Evolutionary conservation across 2,888 invertebrate genomes (phyloP).

Genomic region (Caradrina clavipalpis): DNA sequence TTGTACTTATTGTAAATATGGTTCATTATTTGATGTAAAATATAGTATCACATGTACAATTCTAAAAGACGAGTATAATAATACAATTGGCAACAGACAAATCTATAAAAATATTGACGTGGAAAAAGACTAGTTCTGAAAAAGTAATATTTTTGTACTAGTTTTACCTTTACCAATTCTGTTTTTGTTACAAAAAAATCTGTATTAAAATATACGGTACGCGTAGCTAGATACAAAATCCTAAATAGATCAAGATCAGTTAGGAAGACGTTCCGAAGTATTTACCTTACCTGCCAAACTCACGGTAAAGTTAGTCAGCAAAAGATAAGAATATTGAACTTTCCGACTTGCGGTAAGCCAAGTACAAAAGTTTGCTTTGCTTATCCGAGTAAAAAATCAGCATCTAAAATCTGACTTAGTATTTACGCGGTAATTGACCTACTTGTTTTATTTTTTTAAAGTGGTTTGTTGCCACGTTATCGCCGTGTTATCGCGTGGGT

Average conservation of each 20-base stretch:
- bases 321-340: slow-evolving; percentile 47
- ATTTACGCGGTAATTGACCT: slow-evolving; percentile 19
- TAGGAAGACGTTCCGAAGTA: slow-evolving; percentile 22
- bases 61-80: too few relatives aligned
- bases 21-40: too few relatives aligned
- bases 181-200: neutral
- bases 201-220: neutral
- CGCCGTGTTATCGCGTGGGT: neutral
- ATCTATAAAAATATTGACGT: neutral
- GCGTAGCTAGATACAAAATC: neutral
- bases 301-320: slow-evolving; percentile 24
- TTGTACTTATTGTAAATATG: too few relatives aligned
- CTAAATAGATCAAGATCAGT: slow-evolving; percentile 8
- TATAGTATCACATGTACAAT: too few relatives aligned
- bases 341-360: slow-evolving; percentile 22
- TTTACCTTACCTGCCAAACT: slow-evolving; percentile 35
- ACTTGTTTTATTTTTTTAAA: slow-evolving; percentile 24
- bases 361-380: slow-evolving; percentile 36
- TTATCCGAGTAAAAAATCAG: slow-evolving; percentile 35
- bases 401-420: slow-evolving; percentile 14
- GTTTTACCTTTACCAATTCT: neutral
- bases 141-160: too few relatives aligned
- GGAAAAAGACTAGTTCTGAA: too few relatives aligned
- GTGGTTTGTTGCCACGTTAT: slow-evolving; percentile 12
- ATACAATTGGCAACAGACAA: neutral